Percentiles rank a stretch among this genome's conserved stretches.
Evolutionary conservation across 2,888 invertebrate species (phyloP).

Genomic region (Eristalis tenax): DNA sequence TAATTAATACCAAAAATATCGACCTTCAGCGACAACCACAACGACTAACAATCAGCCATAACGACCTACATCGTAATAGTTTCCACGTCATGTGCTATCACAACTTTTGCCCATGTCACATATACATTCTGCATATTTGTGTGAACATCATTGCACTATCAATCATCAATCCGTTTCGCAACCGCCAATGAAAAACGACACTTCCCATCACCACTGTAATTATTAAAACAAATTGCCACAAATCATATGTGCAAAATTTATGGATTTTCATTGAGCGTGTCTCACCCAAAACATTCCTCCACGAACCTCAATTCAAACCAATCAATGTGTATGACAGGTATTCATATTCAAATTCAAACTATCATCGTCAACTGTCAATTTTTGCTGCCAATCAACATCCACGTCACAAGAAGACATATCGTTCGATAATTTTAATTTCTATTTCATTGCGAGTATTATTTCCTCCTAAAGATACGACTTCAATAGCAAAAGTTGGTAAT

Average conservation of each 20-base stretch:
- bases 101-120: too few species aligned
- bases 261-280: conserved; percentile 32
- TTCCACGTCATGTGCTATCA: too few species aligned
- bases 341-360: conserved; percentile 27
- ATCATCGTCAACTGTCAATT: conserved; percentile 42
- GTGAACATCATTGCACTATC: too few species aligned
- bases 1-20: too few species aligned
- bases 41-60: too few species aligned
- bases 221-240: conserved; percentile 13
- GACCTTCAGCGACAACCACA: too few species aligned
- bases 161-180: neutral
- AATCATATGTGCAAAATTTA: conserved; percentile 49
- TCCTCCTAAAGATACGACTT: neutral
- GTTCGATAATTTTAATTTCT: conserved; percentile 48
- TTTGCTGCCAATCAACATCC: conserved; percentile 41
- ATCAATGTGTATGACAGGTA: conserved; percentile 47
- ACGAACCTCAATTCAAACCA: conserved; percentile 29
- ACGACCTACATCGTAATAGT: too few species aligned
- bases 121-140: too few species aligned
- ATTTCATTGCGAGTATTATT: conserved; percentile 25
- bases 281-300: conserved; percentile 44
- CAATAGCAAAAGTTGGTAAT: conserved; percentile 17
- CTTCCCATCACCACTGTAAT: neutral
- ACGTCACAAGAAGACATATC: conserved; percentile 37
- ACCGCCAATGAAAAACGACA: neutral